A percentile compares a stretch with the other conserved stretches of the same genome.
These are phyloP conservation scores for Microcebus tavaratra DNA, from an alignment of 2,113 vertebrate genomes.

Conservation along the genomic window DNA sequence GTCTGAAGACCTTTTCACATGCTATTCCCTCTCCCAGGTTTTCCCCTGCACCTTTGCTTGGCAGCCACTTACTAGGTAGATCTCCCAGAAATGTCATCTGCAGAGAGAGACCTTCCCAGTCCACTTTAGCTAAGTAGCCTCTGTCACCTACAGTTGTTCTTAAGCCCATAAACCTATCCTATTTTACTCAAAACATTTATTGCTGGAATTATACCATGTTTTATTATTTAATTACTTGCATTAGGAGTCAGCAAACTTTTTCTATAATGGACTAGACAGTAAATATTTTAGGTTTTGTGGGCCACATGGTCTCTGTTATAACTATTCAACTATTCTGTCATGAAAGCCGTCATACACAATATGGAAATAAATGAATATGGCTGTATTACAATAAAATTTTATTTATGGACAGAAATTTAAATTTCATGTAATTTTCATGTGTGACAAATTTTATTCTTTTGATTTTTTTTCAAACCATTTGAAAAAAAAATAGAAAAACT, in stretches of 20 bases:
- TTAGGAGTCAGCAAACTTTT: not conserved
- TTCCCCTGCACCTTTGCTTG: not conserved
- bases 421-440: constrained; percentile 16
- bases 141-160: not conserved
- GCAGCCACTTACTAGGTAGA: not conserved
- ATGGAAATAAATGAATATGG: not conserved
- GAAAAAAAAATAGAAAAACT: not conserved
- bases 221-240: constrained; percentile 6
- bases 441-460: not conserved
- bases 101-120: not conserved
- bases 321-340: not conserved
- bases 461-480: not conserved
- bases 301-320: not conserved
- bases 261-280: not conserved
- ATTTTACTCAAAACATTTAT: constrained; percentile 5
- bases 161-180: not conserved
- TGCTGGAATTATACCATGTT: not conserved
- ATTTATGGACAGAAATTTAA: not conserved
- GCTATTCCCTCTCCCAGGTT: not conserved
- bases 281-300: constrained; percentile 26
- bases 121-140: not conserved
- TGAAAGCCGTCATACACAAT: not conserved
- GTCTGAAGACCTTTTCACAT: not conserved
- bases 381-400: not conserved
- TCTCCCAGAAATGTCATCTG: not conserved